These are phyloP conservation scores for Lamprotornis superbus DNA, from an alignment of 2,113 vertebrate species.

Conservation along the genomic window DNA sequence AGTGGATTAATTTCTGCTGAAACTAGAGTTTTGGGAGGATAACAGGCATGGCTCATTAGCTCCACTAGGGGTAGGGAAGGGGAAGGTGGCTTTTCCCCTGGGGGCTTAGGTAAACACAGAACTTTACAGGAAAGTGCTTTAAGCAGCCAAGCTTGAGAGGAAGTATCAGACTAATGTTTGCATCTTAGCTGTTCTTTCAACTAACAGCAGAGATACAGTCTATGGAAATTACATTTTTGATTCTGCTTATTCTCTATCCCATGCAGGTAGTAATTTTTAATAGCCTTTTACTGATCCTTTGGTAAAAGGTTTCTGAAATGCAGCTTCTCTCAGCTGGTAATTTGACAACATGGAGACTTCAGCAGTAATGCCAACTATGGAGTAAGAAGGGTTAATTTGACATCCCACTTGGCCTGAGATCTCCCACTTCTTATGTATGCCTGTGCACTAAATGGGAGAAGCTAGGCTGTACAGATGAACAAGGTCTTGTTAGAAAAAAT, in stretches of 20 bases:
- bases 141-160: background rate
- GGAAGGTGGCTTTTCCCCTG: background rate
- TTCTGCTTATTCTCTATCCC: background rate
- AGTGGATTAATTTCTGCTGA: conserved; percentile 48
- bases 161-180: background rate
- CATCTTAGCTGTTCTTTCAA: background rate
- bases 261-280: background rate
- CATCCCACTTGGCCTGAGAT: background rate
- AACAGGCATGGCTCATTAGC: conserved; percentile 11
- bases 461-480: background rate
- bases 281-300: background rate
- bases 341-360: background rate
- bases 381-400: background rate
- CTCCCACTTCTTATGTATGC: background rate
- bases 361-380: background rate
- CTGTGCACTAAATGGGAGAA: background rate
- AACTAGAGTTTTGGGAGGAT: background rate
- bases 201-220: background rate
- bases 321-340: background rate
- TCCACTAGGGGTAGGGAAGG: background rate
- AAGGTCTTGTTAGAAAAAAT: background rate
- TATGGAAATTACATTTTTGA: background rate
- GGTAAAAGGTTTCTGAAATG: background rate
- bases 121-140: background rate
- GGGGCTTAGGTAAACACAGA: background rate